Percentiles rank a stretch among this genome's conserved stretches.
Evolutionary conservation across 2,797 vertebrate species (phyloP).

Genomic region (Mionectes olivaceus): DNA sequence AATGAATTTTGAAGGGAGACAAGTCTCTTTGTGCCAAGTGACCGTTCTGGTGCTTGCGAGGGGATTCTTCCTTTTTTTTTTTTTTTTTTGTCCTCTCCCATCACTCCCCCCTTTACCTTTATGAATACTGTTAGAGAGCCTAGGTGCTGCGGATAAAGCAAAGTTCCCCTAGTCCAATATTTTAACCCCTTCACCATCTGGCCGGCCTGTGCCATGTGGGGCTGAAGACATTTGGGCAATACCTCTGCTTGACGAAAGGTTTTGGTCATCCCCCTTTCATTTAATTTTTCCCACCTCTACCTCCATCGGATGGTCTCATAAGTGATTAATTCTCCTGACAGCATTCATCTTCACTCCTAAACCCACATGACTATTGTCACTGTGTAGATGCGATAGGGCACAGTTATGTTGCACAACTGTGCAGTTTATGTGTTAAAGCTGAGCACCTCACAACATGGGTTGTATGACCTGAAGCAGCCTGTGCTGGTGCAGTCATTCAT

Average conservation of each 20-base stretch:
- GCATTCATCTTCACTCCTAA: neutral
- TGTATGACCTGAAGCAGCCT: neutral
- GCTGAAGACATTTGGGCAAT: rapidly evolving
- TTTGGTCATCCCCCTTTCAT: neutral
- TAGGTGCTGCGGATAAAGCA: neutral
- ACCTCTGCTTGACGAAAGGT: neutral
- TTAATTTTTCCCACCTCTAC: neutral
- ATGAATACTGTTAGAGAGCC: neutral
- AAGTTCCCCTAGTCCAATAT: neutral
- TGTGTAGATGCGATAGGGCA: rapidly evolving
- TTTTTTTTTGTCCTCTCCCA: rapidly evolving
- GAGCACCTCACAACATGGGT: neutral
- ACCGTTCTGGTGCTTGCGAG: neutral
- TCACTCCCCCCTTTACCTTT: neutral
- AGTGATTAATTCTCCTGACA: neutral
- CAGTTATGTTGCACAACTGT: rapidly evolving
- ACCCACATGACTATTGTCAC: neutral
- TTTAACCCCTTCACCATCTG: neutral
- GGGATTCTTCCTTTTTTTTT: neutral
- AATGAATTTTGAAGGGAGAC: conserved; percentile 58
- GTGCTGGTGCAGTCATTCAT: rapidly evolving
- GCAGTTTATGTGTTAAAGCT: neutral
- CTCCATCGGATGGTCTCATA: neutral
- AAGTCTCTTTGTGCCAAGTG: conserved; percentile 18
- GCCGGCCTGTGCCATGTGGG: neutral